Evolutionary conservation across 2,888 invertebrate genomes (phyloP).

Genomic region (Metellina segmentata): DNA sequence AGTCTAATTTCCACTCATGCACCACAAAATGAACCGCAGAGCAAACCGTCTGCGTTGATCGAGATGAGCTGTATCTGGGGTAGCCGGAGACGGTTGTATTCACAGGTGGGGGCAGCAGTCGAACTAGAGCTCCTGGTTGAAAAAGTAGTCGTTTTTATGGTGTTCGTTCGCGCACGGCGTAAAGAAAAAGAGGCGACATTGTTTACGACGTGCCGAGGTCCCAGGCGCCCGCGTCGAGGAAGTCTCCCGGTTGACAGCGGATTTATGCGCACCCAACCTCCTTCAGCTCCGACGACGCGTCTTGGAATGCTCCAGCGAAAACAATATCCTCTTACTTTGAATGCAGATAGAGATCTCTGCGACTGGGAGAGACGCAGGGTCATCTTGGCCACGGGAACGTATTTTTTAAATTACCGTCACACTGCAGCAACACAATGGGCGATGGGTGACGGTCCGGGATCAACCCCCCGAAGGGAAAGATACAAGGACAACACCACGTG

Average conservation of each 20-base stretch:
- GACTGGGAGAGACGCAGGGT: too few species aligned
- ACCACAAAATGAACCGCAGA: neutral
- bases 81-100: neutral
- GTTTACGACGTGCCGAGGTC: constrained; percentile 60
- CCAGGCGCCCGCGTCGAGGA: constrained; percentile 66
- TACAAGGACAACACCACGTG: too few species aligned
- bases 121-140: neutral
- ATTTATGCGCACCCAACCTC: constrained; percentile 38
- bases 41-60: neutral
- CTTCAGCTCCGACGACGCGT: constrained; percentile 28
- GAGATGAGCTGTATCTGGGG: neutral
- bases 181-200: constrained; percentile 31
- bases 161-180: neutral
- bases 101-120: neutral
- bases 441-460: too few species aligned
- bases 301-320: constrained; percentile 17
- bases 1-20: neutral
- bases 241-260: constrained; percentile 51
- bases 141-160: neutral
- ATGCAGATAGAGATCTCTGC: too few species aligned
- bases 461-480: too few species aligned
- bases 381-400: too few species aligned
- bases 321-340: too few species aligned
- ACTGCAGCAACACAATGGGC: too few species aligned
- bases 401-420: too few species aligned